These are phyloP conservation scores for Acanthopagrus latus DNA, from an alignment of 2,797 vertebrate species.

Conservation along the genomic window DNA sequence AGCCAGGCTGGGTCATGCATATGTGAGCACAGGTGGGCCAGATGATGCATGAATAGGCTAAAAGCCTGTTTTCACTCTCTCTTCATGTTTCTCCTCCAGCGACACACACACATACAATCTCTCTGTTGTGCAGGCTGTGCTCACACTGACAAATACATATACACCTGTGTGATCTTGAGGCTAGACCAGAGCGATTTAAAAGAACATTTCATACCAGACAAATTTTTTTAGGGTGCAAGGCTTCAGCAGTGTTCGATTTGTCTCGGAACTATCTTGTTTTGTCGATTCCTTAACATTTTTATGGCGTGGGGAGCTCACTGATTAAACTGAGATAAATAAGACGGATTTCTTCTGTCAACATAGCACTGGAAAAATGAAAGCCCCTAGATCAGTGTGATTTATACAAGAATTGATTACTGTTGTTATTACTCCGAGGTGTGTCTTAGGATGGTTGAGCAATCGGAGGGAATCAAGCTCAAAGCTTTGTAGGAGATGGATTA, in stretches of 20 bases:
- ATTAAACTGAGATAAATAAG: conserved; percentile 48
- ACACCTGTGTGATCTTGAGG: conserved; percentile 33
- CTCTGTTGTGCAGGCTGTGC: conserved; percentile 8
- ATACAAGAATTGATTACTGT: conserved; percentile 62
- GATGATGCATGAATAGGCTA: conserved; percentile 69
- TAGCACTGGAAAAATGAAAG: conserved; percentile 29
- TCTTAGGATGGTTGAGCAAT: conserved; percentile 62
- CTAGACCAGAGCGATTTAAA: conserved; percentile 22
- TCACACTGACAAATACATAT: conserved; percentile 46
- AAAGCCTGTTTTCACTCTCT: conserved; percentile 48
- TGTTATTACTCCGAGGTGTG: conserved; percentile 61
- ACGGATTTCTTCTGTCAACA: conserved; percentile 38
- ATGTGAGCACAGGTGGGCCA: conserved; percentile 69
- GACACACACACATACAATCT: conserved; percentile 26
- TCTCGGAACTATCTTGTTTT: conserved; percentile 16
- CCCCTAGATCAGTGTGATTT: conserved; percentile 54
- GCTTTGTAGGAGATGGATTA: conserved; percentile 67
- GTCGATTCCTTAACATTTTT: conserved; percentile 18
- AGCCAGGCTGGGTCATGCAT: conserved; percentile 52
- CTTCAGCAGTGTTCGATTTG: conserved; percentile 7
- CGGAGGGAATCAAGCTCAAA: conserved; percentile 42
- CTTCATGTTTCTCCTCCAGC: conserved; percentile 18
- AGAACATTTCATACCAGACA: conserved; percentile 22
- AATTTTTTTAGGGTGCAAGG: conserved; percentile 10
- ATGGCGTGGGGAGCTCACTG: conserved; percentile 23